Conservation (phyloP, 2,113 vertebrate genomes). For the Glaucomys volans region DNA sequence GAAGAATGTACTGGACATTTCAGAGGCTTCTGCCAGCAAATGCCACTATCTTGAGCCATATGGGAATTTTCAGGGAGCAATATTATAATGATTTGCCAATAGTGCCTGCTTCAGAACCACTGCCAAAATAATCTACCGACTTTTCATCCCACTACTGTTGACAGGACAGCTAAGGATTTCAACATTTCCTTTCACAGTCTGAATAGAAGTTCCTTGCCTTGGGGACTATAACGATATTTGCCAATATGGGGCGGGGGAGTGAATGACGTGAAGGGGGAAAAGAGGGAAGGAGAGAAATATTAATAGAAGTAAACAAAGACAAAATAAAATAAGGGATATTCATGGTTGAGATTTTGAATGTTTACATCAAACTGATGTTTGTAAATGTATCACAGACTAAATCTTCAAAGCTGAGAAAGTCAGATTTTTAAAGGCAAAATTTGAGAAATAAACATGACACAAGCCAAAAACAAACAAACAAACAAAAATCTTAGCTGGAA, state of each 20-base stretch:
- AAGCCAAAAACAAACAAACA: not conserved
- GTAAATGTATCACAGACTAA: not conserved
- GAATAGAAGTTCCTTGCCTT: slow-evolving; percentile 82
- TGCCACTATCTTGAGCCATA: slow-evolving; percentile 78
- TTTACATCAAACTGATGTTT: slow-evolving; percentile 26
- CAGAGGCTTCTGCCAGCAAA: slow-evolving; percentile 83
- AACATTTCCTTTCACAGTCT: slow-evolving; percentile 82
- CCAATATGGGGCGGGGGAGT: not conserved
- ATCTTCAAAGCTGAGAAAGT: slow-evolving; percentile 45
- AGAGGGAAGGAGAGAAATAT: not conserved
- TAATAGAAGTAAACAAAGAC: slow-evolving; percentile 59
- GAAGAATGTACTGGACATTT: slow-evolving; percentile 79
- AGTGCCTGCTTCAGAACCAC: slow-evolving; percentile 81
- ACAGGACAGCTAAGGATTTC: slow-evolving; percentile 76
- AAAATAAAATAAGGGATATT: slow-evolving; percentile 32
- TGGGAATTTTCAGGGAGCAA: slow-evolving; percentile 57
- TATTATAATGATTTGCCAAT: slow-evolving; percentile 81
- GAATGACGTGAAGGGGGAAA: not conserved
- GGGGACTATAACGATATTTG: slow-evolving; percentile 77
- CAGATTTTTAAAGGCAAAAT: not conserved
- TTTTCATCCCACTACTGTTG: slow-evolving; percentile 85
- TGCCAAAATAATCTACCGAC: slow-evolving; percentile 77
- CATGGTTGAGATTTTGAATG: slow-evolving; percentile 59
- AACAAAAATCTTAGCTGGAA: not conserved
- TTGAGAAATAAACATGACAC: not conserved